phyloP scores from a whole-genome alignment of 2,113 vertebrate species.

The Dinomys branickii region DNA sequence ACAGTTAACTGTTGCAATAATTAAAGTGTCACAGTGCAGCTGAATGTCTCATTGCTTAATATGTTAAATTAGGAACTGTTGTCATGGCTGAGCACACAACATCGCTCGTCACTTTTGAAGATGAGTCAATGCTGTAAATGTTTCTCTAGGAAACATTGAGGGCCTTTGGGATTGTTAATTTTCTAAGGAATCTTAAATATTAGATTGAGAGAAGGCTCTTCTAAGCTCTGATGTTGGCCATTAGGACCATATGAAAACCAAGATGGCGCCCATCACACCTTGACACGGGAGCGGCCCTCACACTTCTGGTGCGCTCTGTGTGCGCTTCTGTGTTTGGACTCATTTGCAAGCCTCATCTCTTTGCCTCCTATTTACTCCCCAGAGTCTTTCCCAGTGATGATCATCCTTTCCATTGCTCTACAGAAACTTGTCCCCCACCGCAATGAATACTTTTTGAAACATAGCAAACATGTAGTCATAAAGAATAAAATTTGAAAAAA shows the following conservation, averaged over 20 bases:
- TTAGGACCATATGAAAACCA: not conserved
- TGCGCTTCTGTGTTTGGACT: not conserved
- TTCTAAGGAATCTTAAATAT: constrained; percentile 33
- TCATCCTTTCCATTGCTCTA: not conserved
- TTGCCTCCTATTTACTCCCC: not conserved
- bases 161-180: not conserved
- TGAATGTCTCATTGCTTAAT: constrained; percentile 70
- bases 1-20: constrained; percentile 79
- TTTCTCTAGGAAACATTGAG: constrained; percentile 35
- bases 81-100: constrained; percentile 66
- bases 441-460: not conserved
- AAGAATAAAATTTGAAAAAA: not conserved
- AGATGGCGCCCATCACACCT: not conserved
- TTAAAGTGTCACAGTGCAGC: constrained; percentile 77
- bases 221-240: not conserved
- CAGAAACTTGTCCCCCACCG: not conserved
- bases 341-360: not conserved
- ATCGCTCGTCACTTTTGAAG: constrained; percentile 69
- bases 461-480: not conserved
- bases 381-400: not conserved
- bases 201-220: not conserved
- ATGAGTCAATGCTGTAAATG: constrained; percentile 73
- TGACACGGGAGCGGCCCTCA: not conserved
- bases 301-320: not conserved
- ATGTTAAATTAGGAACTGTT: constrained; percentile 77